These are phyloP conservation scores for Mya arenaria DNA, from an alignment of 1,140 invertebrate species.

Conservation along the genomic window DNA sequence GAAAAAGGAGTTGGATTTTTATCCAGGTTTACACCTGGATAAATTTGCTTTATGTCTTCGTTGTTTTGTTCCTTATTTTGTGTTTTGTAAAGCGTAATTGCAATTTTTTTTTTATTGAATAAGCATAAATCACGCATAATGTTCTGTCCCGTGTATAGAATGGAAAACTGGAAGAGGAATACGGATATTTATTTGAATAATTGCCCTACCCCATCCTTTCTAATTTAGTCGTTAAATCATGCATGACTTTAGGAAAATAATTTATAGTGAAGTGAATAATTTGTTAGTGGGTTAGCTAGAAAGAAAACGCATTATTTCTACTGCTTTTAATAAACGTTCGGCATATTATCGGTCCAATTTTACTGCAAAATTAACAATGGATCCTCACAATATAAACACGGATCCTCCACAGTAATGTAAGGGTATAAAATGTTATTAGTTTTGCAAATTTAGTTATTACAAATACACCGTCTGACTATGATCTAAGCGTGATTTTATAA, in stretches of 20 bases:
- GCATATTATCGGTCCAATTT: neutral
- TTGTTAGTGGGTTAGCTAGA: slow-evolving; percentile 33
- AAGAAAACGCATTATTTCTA: slow-evolving; percentile 50
- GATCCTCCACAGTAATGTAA: neutral
- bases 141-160: neutral
- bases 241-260: slow-evolving; percentile 31
- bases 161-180: neutral
- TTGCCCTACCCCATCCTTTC: neutral
- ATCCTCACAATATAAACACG: neutral
- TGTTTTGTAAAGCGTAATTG: too few relatives aligned
- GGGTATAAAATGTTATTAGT: neutral
- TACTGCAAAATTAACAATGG: slow-evolving; percentile 8
- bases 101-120: too few relatives aligned
- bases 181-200: slow-evolving; percentile 43
- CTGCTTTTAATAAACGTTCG: neutral
- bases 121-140: slow-evolving; percentile 48
- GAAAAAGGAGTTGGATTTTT: too few relatives aligned
- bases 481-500: too few relatives aligned
- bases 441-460: neutral
- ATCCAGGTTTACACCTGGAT: too few relatives aligned
- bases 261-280: slow-evolving; percentile 27
- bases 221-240: slow-evolving; percentile 50
- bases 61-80: too few relatives aligned
- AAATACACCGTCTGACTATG: too few relatives aligned
- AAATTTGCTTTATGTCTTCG: too few relatives aligned